phyloP scores from a whole-genome alignment of 2,888 invertebrate genomes.

The Macaria liturata region DNA sequence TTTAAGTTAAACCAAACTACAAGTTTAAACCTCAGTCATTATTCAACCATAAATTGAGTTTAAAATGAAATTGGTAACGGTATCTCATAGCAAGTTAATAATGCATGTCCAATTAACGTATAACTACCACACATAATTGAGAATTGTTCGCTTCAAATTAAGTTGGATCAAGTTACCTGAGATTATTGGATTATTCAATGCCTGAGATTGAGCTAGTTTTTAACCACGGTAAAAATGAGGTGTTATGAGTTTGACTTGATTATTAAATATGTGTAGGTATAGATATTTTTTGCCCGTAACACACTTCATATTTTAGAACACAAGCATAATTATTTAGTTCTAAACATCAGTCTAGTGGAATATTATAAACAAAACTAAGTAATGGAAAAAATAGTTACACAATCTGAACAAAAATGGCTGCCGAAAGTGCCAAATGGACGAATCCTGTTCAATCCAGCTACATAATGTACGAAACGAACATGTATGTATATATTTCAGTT shows the following conservation, averaged over 20 bases:
- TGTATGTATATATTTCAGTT: no score
- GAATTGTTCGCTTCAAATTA: conserved; percentile 6
- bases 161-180: conserved; percentile 7
- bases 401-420: conserved; percentile 5
- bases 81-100: conserved; percentile 8
- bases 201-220: neutral
- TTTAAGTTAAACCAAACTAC: no score
- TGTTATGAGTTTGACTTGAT: no score
- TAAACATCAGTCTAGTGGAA: no score
- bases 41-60: conserved; percentile 7
- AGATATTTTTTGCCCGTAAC: no score
- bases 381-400: neutral
- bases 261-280: no score
- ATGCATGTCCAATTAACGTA: conserved; percentile 12
- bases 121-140: conserved; percentile 4
- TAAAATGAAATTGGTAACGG: conserved; percentile 6
- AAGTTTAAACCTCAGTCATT: neutral
- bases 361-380: no score
- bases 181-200: conserved; percentile 5
- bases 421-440: conserved; percentile 7
- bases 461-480: neutral
- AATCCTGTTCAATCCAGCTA: conserved; percentile 1
- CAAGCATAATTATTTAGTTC: no score
- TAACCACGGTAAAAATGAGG: no score
- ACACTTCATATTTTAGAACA: no score